A percentile compares a stretch with the other conserved stretches of the same genome.
These are phyloP conservation scores for Epicampocera succincta DNA, from an alignment of 2,888 invertebrate species.

Conservation along the genomic window DNA sequence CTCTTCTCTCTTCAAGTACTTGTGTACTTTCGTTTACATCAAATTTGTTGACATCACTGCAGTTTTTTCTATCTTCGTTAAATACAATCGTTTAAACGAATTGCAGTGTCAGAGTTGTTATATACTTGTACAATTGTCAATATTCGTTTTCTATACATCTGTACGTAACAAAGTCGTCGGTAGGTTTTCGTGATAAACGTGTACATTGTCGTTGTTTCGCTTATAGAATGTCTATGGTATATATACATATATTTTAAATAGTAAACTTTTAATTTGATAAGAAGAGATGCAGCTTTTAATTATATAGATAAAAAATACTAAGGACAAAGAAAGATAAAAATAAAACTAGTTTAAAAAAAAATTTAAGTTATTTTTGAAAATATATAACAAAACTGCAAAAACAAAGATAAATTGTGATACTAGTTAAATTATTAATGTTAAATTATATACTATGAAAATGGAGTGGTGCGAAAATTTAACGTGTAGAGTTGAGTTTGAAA, in stretches of 20 bases:
- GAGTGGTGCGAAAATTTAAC: slow-evolving; percentile 10
- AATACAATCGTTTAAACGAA: not conserved
- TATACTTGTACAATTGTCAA: slow-evolving; percentile 16
- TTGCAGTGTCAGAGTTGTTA: slow-evolving; percentile 33
- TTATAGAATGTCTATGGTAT: slow-evolving; percentile 43
- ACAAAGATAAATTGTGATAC: slow-evolving; percentile 29
- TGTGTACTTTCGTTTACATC: no score
- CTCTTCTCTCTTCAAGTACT: no score
- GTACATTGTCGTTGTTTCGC: slow-evolving; percentile 48
- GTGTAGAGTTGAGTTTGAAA: not conserved
- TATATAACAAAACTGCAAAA: not conserved
- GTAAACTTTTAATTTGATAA: slow-evolving; percentile 17
- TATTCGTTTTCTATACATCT: slow-evolving; percentile 42
- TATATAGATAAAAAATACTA: not conserved
- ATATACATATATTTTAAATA: slow-evolving; percentile 21
- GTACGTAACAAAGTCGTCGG: slow-evolving; percentile 33
- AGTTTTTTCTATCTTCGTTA: not conserved
- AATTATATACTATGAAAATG: not conserved
- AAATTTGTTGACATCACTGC: slow-evolving; percentile 4
- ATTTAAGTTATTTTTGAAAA: not conserved
- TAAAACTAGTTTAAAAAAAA: not conserved
- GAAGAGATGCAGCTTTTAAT: slow-evolving; percentile 2
- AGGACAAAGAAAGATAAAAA: no score
- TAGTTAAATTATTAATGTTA: slow-evolving; percentile 2
- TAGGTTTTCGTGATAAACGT: slow-evolving; percentile 44